phyloP scores from a whole-genome alignment of 2,888 invertebrate genomes.

The Sinhomidia bicolor region DNA sequence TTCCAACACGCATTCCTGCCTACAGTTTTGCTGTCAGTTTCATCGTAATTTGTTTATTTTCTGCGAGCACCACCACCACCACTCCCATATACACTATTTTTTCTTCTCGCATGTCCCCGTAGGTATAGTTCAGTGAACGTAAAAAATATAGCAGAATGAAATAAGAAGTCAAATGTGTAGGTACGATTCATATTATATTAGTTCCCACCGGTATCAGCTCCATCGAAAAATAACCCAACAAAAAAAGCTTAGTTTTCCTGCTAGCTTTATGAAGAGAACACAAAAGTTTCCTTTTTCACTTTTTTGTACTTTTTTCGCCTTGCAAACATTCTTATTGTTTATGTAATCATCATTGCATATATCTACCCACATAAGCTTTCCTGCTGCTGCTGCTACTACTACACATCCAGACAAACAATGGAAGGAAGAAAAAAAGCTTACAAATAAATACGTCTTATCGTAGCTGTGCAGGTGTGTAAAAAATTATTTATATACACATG shows the following conservation, averaged over 20 bases:
- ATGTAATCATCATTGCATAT: neutral
- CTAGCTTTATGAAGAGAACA: neutral
- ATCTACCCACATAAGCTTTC: neutral
- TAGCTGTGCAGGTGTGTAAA: constrained; percentile 10
- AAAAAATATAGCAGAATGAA: no score
- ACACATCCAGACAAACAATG: neutral
- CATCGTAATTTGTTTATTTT: constrained; percentile 21
- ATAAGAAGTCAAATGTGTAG: no score
- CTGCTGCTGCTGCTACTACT: no score
- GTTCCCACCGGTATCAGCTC: neutral
- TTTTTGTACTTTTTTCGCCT: neutral
- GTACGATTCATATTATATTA: no score
- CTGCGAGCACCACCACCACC: neutral
- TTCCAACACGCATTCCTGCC: no score
- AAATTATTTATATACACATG: neutral
- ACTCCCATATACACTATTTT: neutral
- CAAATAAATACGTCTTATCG: neutral
- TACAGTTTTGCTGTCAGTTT: neutral
- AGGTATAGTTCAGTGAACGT: no score
- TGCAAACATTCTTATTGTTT: neutral
- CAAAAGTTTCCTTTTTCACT: neutral
- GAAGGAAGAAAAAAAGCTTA: neutral
- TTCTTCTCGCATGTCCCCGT: no score
- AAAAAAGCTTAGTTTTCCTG: neutral
- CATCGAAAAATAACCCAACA: neutral